Percentiles rank a stretch among this genome's conserved stretches.
These are phyloP conservation scores for Strix aluco DNA, from an alignment of 2,113 vertebrate species.

Conservation along the genomic window DNA sequence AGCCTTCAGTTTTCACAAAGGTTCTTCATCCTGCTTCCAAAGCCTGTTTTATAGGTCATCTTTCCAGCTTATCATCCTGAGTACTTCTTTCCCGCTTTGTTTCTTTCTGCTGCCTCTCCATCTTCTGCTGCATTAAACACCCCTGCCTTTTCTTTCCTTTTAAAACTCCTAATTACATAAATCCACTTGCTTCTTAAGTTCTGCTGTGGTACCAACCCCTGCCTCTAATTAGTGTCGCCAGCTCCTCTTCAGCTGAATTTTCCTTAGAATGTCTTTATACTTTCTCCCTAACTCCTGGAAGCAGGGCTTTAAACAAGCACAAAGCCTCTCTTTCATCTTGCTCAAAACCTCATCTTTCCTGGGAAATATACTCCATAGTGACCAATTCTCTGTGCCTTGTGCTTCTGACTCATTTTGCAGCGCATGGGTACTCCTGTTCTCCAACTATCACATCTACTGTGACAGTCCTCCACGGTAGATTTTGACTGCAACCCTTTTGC, in stretches of 20 bases:
- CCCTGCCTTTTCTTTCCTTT: background rate
- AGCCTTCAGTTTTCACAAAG: background rate
- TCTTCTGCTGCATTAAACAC: background rate
- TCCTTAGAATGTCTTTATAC: background rate
- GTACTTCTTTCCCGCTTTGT: background rate
- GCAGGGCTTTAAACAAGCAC: background rate
- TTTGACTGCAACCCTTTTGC: background rate
- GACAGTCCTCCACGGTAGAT: background rate
- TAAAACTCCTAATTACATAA: background rate
- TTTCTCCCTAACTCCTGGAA: background rate
- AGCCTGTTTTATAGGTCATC: background rate
- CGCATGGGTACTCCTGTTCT: background rate
- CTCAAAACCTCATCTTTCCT: background rate
- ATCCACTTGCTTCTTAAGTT: background rate
- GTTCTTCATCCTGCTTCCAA: background rate
- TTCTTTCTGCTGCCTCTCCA: background rate
- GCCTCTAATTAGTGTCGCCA: background rate
- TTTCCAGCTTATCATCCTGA: background rate
- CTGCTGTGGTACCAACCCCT: background rate
- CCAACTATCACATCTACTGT: background rate
- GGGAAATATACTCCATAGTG: background rate
- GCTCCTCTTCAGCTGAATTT: background rate
- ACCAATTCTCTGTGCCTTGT: background rate
- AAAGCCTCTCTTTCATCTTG: constrained; percentile 23
- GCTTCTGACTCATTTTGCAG: background rate